phyloP scores from a whole-genome alignment of 2,888 invertebrate genomes.

The Leptinotarsa rubiginosa region DNA sequence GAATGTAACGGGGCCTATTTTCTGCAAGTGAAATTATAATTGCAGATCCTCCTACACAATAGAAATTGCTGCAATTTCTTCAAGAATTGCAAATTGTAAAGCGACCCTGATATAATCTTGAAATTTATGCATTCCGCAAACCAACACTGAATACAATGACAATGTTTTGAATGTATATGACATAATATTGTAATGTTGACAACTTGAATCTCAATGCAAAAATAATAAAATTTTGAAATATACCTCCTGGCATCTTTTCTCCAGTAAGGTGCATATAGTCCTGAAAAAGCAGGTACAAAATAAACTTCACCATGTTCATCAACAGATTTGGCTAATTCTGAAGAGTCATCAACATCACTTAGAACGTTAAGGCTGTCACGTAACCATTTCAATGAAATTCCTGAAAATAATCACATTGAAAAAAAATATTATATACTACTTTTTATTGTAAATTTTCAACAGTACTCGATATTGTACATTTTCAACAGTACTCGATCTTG shows the following conservation, averaged over 20 bases:
- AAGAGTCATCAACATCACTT: conserved; percentile 75
- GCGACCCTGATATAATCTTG: too few relatives aligned
- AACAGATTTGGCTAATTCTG: conserved; percentile 71
- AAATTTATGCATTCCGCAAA: too few relatives aligned
- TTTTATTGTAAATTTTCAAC: not conserved
- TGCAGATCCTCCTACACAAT: too few relatives aligned
- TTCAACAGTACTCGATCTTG: too few relatives aligned
- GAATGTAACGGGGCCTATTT: too few relatives aligned
- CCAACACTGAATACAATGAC: too few relatives aligned
- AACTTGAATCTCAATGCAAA: not conserved
- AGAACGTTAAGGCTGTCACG: conserved; percentile 86
- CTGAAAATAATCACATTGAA: conserved; percentile 54
- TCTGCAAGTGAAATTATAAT: too few relatives aligned
- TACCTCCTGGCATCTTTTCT: conserved; percentile 76
- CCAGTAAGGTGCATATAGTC: conserved; percentile 97
- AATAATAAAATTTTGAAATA: not conserved
- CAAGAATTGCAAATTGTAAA: too few relatives aligned
- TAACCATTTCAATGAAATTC: conserved; percentile 91
- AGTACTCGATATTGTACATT: not conserved
- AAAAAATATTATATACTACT: not conserved
- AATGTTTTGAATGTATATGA: too few relatives aligned
- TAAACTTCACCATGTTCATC: conserved; percentile 83
- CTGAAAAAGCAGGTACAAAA: conserved; percentile 98
- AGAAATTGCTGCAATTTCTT: too few relatives aligned
- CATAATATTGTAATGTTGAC: not conserved